Conservation (phyloP, 2,113 vertebrate species). For the Galbula dea region DNA sequence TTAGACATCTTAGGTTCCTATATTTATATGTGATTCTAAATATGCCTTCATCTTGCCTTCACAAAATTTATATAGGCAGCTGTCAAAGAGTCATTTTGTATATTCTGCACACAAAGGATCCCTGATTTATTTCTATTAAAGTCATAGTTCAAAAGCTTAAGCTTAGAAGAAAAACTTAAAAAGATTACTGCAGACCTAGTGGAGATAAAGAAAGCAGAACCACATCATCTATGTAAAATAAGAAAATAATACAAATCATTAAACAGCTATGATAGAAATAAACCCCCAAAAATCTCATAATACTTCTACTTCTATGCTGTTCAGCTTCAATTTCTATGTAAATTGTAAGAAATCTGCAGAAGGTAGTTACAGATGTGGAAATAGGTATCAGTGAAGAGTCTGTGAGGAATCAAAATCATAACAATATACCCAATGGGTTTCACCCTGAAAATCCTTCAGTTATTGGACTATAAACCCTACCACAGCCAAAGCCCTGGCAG, state of each 20-base stretch:
- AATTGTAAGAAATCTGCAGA: background rate
- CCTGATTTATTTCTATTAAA: slow-evolving; percentile 29
- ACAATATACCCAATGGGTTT: background rate
- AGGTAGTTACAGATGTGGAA: background rate
- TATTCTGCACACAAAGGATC: slow-evolving; percentile 18
- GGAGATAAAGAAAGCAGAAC: background rate
- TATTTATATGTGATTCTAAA: slow-evolving; percentile 4
- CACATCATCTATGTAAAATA: background rate
- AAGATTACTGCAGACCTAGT: background rate
- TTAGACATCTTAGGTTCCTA: background rate
- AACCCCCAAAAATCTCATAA: background rate
- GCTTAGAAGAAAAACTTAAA: background rate
- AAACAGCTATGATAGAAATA: background rate
- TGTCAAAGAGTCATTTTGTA: slow-evolving; percentile 20
- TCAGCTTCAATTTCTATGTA: background rate
- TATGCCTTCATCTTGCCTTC: background rate
- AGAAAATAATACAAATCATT: background rate
- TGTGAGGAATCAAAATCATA: background rate
- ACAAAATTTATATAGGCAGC: slow-evolving; percentile 28
- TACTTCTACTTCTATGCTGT: background rate
- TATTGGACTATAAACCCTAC: background rate
- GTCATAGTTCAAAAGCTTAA: slow-evolving; percentile 9
- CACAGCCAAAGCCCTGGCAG: background rate
- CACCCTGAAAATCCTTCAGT: background rate
- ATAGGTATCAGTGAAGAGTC: background rate